Base-by-base conservation (phyloP, 1,140 invertebrate species). In the Sminthurinus signatus region DNA sequence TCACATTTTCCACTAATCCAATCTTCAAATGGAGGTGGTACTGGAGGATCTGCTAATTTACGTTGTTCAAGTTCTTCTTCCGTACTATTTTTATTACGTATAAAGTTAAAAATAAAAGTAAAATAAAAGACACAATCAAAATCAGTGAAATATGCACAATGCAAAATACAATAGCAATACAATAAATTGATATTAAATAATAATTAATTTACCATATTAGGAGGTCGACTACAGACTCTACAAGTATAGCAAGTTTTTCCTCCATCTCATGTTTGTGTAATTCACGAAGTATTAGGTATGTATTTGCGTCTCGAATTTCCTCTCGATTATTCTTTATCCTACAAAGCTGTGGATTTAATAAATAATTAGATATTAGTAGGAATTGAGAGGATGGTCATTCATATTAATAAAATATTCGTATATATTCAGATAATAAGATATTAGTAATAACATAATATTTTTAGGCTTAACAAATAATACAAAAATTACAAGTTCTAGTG, bases 251-350 rank as follows among this genome's bases (percentile, higher is more conserved):
- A 14, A 51, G 50, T 19, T 32, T 36, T 2, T 61, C 32, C 4
- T 32, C 19, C 2, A 44, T 61, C 29, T 63, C 62, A 19, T 27
- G 46, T 36, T 56, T 57, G 42, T 56, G 54, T 14, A 56, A 28
- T 29, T 63, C 62, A 4, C 62, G 4, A 5, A 63, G 19, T 29
- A 63, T 46, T 29, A 44, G 57, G 23, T 63, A 63, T n/a, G 39
- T 39, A 32, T 63, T 63, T 15, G 19, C 10, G 27, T 28, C n/a
- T 15, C 62, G 31, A 31, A 63, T 43, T n/a, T 56, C 2, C 15
- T 56, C 54, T 46, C 62, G 32, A 19, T 17, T 25, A 2, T n/a
- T 32, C 36, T 27, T 32, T 15, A 36, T 19, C 8, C 42, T 8
- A 23, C 50, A 56, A 4, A 63, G 42, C 62, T 63, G 25, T 36